Evolutionary conservation across 2,797 vertebrate genomes (phyloP).

Genomic region (Myripristis murdjan): DNA sequence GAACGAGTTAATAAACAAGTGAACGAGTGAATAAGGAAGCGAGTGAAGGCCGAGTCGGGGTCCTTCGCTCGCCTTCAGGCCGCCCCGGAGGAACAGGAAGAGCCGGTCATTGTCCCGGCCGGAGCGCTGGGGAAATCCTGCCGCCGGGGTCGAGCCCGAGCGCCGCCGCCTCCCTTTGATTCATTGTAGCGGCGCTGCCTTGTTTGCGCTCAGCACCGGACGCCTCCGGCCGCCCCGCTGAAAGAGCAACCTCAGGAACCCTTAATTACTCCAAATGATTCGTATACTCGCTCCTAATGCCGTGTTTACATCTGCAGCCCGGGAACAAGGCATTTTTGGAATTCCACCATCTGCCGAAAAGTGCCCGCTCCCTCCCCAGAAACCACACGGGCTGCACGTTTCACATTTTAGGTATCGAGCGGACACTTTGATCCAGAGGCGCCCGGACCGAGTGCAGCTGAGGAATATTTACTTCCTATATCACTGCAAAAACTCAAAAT

Average conservation of each 20-base stretch:
- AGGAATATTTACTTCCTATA: too few relatives aligned
- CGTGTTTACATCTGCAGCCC: conserved; percentile 65
- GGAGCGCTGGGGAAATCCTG: conserved; percentile 58
- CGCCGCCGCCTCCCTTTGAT: too few relatives aligned
- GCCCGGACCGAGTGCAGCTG: not conserved
- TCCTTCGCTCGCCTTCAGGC: too few relatives aligned
- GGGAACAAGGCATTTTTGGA: conserved; percentile 61
- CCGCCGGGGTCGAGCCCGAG: too few relatives aligned
- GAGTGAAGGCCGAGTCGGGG: not conserved
- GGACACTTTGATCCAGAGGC: not conserved
- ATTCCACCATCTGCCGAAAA: conserved; percentile 57
- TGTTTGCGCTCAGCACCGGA: too few relatives aligned
- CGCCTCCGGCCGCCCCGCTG: too few relatives aligned
- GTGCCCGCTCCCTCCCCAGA: conserved; percentile 27
- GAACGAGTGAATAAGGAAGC: not conserved
- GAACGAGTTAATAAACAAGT: too few relatives aligned
- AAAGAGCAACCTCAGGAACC: conserved; percentile 34
- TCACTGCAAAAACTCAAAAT: too few relatives aligned
- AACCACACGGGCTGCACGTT: conserved; percentile 27
- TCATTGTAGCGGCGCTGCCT: conserved; percentile 43
- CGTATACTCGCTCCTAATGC: conserved; percentile 50
- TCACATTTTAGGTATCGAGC: conserved; percentile 18
- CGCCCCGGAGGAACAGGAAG: conserved; percentile 56
- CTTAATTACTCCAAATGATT: conserved; percentile 54
- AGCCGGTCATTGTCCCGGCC: conserved; percentile 40